Conservation (phyloP, 2,888 invertebrate genomes). For the Drosophila falleni region DNA sequence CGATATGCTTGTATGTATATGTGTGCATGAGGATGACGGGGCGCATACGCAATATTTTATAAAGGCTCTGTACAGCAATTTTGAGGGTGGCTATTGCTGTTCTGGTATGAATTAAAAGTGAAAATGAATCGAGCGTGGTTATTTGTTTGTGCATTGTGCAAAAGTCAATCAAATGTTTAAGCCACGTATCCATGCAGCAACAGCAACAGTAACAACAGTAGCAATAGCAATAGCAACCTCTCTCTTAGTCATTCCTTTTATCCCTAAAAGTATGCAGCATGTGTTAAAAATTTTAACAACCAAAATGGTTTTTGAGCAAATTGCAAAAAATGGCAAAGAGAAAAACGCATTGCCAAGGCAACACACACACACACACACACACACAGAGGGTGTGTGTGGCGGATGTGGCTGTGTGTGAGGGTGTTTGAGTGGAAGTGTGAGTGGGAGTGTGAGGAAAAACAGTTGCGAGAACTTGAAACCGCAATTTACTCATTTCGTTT, state of each 20-base stretch:
- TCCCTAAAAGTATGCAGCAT: constrained; percentile 55
- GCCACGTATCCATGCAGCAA: constrained; percentile 53
- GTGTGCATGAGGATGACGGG: constrained; percentile 41
- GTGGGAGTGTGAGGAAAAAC: constrained; percentile 9
- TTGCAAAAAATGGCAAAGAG: constrained; percentile 63
- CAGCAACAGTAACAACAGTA: constrained; percentile 21
- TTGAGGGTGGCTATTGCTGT: constrained; percentile 16
- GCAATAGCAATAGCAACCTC: background rate
- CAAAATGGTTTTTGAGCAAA: constrained; percentile 58
- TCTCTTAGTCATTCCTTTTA: background rate
- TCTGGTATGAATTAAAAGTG: constrained; percentile 52
- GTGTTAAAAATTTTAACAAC: constrained; percentile 67
- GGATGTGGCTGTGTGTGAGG: constrained; percentile 8
- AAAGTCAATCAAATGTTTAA: constrained; percentile 66
- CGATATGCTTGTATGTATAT: constrained; percentile 44
- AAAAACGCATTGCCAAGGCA: constrained; percentile 53
- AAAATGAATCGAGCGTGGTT: constrained; percentile 28
- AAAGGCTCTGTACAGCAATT: constrained; percentile 57
- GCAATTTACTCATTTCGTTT: constrained; percentile 81
- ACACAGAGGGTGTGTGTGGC: background rate
- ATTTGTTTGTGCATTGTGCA: constrained; percentile 36
- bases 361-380: constrained; percentile 17
- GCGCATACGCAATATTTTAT: constrained; percentile 74
- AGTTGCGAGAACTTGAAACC: constrained; percentile 74
- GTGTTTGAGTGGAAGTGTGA: background rate